These are phyloP conservation scores for Cephus pygmeus DNA, from an alignment of 2,888 invertebrate genomes.

Conservation along the genomic window DNA sequence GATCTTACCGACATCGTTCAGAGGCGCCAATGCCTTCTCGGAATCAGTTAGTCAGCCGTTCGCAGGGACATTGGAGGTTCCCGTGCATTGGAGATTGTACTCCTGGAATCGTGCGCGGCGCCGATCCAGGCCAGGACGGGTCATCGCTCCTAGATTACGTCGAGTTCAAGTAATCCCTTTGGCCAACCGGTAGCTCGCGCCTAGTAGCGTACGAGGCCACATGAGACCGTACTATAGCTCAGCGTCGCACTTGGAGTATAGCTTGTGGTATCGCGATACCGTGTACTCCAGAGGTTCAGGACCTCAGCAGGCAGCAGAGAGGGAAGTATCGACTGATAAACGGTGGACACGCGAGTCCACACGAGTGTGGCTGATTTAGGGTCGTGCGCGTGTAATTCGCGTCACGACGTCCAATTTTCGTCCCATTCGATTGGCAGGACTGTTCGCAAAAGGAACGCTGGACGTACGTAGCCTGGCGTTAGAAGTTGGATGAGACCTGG, in stretches of 20 bases:
- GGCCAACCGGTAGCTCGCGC: conserved; percentile 22
- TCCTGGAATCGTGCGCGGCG: neutral
- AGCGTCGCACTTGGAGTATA: neutral
- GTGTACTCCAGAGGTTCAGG: neutral
- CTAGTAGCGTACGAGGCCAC: neutral
- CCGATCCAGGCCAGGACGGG: conserved; percentile 21
- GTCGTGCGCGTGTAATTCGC: no score
- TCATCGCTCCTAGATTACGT: conserved; percentile 49
- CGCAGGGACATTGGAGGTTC: neutral
- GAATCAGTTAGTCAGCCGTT: neutral
- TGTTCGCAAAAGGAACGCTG: neutral
- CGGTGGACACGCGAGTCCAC: neutral
- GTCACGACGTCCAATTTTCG: no score
- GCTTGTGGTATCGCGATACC: neutral
- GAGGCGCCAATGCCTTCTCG: neutral
- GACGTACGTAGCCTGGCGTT: no score
- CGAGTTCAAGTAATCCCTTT: conserved; percentile 41
- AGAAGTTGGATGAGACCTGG: no score
- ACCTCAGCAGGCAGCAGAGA: neutral
- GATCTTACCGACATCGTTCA: neutral
- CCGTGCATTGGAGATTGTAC: neutral
- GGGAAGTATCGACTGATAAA: neutral
- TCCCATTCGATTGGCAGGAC: neutral
- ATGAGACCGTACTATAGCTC: neutral
- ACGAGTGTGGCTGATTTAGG: no score